Evolutionary conservation across 2,113 vertebrate species (phyloP).

Genomic region (Rhineura floridana): DNA sequence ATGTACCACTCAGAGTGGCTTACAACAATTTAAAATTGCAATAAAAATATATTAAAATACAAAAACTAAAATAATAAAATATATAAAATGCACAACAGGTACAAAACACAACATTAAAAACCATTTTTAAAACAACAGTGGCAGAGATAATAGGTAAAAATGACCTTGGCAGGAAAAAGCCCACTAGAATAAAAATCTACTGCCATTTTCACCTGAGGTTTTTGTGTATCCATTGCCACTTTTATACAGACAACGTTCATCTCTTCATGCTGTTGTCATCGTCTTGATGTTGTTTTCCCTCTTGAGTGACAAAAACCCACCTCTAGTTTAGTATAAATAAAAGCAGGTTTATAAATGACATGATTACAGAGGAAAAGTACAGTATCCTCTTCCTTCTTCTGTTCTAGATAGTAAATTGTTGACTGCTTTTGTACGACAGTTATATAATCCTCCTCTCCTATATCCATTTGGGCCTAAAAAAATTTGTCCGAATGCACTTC

Average conservation of each 20-base stretch:
- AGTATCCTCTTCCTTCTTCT: background rate
- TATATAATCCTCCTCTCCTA: background rate
- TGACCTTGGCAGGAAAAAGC: too few relatives aligned
- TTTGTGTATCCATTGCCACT: background rate
- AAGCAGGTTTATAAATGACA: background rate
- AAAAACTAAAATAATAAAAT: too few relatives aligned
- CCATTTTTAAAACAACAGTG: too few relatives aligned
- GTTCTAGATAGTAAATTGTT: background rate
- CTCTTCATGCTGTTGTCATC: background rate
- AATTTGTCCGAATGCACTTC: background rate
- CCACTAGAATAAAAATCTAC: too few relatives aligned
- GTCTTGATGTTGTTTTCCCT: background rate
- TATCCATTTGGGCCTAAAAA: background rate
- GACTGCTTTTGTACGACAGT: background rate
- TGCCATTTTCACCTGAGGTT: background rate
- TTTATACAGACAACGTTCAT: background rate
- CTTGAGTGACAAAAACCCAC: background rate
- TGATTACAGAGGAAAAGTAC: background rate
- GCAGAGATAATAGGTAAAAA: too few relatives aligned
- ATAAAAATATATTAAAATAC: too few relatives aligned
- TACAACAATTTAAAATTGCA: too few relatives aligned
- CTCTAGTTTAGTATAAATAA: background rate
- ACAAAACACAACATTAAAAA: too few relatives aligned
- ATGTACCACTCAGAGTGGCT: too few relatives aligned
- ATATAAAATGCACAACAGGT: too few relatives aligned